These are phyloP conservation scores for Lampris megalopsis DNA, from an alignment of 2,113 vertebrate species.

Conservation along the genomic window DNA sequence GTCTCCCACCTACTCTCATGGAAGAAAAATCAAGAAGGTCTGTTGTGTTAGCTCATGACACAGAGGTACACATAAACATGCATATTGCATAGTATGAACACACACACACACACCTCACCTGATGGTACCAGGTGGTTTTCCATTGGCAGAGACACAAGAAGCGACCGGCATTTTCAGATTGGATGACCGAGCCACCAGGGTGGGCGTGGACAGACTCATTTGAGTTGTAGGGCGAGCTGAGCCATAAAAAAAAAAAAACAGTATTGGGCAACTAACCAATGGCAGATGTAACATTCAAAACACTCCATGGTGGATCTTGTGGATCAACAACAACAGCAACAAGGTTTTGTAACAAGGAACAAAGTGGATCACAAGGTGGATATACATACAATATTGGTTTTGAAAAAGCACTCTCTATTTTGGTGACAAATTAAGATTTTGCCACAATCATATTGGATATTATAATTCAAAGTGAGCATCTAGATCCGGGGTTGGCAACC, in stretches of 20 bases:
- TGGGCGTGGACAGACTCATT: constrained; percentile 88
- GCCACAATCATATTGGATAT: no score
- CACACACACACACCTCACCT: constrained; percentile 54
- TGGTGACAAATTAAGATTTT: no score
- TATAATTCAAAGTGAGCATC: no score
- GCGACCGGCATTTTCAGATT: constrained; percentile 91
- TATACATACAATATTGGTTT: no score
- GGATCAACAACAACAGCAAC: no score
- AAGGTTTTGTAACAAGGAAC: no score
- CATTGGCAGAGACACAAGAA: constrained; percentile 80
- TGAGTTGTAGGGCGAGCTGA: constrained; percentile 91
- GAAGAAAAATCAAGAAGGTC: no score
- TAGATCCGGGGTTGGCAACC: no score
- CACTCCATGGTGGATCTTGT: no score
- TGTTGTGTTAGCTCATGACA: not conserved
- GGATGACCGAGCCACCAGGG: constrained; percentile 87
- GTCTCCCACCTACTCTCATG: constrained; percentile 90
- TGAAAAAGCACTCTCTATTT: no score
- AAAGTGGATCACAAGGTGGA: no score
- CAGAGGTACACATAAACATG: not conserved
- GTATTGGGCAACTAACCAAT: not conserved
- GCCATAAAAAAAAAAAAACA: constrained; percentile 7
- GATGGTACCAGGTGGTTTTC: constrained; percentile 75
- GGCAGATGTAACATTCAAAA: no score
- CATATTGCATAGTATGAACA: not conserved